phyloP scores from a whole-genome alignment of 2,888 invertebrate species.

The Oxyscelio sp. region DNA sequence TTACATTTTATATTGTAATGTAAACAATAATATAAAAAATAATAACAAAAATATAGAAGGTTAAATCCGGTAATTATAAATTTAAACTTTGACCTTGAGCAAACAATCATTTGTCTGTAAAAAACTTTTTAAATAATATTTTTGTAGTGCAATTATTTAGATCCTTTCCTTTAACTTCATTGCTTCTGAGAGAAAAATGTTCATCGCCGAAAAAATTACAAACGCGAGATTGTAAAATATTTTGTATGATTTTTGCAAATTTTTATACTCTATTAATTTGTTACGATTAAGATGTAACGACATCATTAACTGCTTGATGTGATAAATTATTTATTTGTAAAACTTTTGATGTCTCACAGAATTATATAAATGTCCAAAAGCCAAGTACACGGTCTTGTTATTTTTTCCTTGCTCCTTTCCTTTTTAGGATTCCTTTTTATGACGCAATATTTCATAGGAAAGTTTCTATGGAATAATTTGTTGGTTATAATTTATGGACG shows the following conservation, averaged over 20 bases:
- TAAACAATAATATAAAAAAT: no score
- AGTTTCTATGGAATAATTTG: background rate
- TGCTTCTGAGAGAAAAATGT: background rate
- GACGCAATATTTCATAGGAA: slow-evolving; percentile 4
- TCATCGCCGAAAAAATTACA: background rate
- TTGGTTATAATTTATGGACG: background rate
- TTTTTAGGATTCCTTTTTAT: no score
- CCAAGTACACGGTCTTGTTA: background rate
- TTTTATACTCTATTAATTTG: background rate
- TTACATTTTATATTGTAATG: no score
- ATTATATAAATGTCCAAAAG: slow-evolving; percentile 7
- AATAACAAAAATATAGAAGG: no score
- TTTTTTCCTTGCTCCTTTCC: background rate
- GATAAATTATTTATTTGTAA: slow-evolving; percentile 26
- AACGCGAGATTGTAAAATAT: background rate
- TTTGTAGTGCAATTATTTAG: background rate
- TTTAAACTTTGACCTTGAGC: no score
- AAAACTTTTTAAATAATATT: slow-evolving; percentile 5
- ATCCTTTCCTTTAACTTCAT: background rate
- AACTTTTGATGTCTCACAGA: background rate
- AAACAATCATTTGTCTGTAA: no score
- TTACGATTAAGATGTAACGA: background rate
- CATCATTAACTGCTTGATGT: background rate
- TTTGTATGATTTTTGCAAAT: background rate
- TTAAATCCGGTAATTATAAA: no score